Percentiles rank a stretch among this genome's conserved stretches.
Evolutionary conservation across 2,113 vertebrate genomes (phyloP).

Genomic region (Balaeniceps rex): DNA sequence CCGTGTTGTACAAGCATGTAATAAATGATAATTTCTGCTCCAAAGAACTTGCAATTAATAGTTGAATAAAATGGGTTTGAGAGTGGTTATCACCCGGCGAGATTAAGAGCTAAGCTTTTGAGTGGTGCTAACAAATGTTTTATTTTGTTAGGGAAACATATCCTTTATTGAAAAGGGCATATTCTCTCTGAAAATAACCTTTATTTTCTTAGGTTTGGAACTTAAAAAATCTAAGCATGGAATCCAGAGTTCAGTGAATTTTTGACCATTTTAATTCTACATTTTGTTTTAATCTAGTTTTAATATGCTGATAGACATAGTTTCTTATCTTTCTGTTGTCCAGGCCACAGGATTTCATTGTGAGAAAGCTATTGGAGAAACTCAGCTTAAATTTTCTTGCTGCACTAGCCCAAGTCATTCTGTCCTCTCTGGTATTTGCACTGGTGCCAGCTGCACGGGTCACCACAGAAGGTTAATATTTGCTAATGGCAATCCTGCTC

Average conservation of each 20-base stretch:
- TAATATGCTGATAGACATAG: rapidly evolving
- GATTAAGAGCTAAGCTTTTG: not conserved
- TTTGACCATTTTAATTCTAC: not conserved
- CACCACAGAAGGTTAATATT: rapidly evolving
- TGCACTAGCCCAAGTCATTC: rapidly evolving
- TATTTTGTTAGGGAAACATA: not conserved
- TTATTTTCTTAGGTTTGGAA: not conserved
- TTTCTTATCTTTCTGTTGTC: not conserved
- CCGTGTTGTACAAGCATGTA: rapidly evolving
- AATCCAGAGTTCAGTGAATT: not conserved
- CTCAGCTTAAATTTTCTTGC: not conserved
- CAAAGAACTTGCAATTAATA: not conserved
- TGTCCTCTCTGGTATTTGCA: not conserved
- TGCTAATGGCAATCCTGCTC: not conserved
- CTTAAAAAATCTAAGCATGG: not conserved
- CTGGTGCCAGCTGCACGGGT: rapidly evolving
- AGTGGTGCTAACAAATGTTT: not conserved
- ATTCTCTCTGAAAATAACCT: not conserved
- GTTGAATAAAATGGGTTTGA: not conserved
- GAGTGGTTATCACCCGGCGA: not conserved
- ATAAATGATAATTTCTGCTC: not conserved
- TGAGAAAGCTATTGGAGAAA: not conserved
- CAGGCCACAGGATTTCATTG: not conserved
- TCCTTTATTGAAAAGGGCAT: not conserved
- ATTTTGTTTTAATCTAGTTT: not conserved